A percentile compares a stretch with the other conserved stretches of the same genome.
These are phyloP conservation scores for Menura novaehollandiae DNA, from an alignment of 2,113 vertebrate species.

Conservation along the genomic window DNA sequence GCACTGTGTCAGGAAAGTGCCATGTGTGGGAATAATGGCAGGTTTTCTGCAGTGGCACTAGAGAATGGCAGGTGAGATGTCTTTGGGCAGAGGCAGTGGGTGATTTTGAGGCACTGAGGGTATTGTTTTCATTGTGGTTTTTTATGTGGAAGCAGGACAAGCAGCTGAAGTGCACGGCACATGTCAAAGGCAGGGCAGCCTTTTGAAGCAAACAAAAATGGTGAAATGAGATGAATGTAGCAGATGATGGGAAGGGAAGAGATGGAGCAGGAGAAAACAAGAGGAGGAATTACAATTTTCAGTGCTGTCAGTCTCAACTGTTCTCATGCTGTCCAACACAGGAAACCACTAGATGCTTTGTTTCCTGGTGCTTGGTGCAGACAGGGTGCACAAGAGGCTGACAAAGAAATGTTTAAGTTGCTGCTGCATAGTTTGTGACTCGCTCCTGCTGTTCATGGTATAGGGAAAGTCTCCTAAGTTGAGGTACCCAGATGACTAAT, in stretches of 20 bases:
- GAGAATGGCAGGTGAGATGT: not conserved
- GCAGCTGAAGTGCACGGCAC: not conserved
- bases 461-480: not conserved
- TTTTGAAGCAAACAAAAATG: not conserved
- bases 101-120: not conserved
- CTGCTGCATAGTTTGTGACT: not conserved
- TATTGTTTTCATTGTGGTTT: not conserved
- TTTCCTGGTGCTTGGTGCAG: not conserved
- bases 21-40: not conserved
- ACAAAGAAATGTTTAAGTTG: not conserved
- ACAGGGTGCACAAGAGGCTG: fast-evolving
- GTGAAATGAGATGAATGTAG: not conserved
- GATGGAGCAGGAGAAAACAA: not conserved
- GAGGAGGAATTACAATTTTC: not conserved
- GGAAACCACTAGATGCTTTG: not conserved
- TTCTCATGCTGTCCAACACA: not conserved
- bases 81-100: not conserved
- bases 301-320: not conserved
- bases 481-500: not conserved
- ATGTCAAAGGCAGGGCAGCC: not conserved
- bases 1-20: not conserved
- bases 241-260: not conserved
- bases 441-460: not conserved
- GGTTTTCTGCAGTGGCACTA: not conserved
- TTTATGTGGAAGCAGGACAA: not conserved